A percentile compares a stretch with the other conserved stretches of the same genome.
Evolutionary conservation across 2,113 vertebrate genomes (phyloP).

Genomic region (Erinaceus europaeus): DNA sequence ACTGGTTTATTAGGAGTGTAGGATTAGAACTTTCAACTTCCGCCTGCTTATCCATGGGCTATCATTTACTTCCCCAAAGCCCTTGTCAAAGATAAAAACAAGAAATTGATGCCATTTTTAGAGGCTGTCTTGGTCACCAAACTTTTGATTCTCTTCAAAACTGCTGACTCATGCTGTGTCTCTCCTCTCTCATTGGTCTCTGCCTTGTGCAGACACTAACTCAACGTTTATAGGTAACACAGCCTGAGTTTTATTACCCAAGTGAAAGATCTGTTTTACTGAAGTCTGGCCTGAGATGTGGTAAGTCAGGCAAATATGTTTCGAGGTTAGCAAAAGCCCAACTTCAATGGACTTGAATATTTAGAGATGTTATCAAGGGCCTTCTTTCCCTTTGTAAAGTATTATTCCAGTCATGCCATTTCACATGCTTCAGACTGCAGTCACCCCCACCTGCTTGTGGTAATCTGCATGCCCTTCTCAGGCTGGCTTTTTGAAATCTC

Average conservation of each 20-base stretch:
- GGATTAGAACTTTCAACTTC: not conserved
- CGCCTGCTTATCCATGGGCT: not conserved
- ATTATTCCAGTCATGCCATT: not conserved
- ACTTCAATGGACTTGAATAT: not conserved
- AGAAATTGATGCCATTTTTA: constrained; percentile 33
- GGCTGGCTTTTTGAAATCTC: too few relatives aligned
- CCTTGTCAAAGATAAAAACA: not conserved
- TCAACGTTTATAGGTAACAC: not conserved
- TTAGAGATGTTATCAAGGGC: not conserved
- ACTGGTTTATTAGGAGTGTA: not conserved
- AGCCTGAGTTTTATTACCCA: constrained; percentile 13
- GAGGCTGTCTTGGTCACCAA: not conserved
- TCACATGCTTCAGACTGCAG: not conserved
- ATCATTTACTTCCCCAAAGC: not conserved
- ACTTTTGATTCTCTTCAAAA: not conserved
- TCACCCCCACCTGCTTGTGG: not conserved
- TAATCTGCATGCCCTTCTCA: not conserved
- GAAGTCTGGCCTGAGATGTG: constrained; percentile 11
- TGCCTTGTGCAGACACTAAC: not conserved
- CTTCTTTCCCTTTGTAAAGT: not conserved
- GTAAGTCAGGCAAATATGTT: not conserved
- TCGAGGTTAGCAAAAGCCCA: not conserved
- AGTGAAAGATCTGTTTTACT: not conserved
- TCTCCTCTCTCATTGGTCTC: not conserved
- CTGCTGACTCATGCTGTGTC: not conserved